These are phyloP conservation scores for Rafetus swinhoei DNA, from an alignment of 2,113 vertebrate species.

Conservation along the genomic window DNA sequence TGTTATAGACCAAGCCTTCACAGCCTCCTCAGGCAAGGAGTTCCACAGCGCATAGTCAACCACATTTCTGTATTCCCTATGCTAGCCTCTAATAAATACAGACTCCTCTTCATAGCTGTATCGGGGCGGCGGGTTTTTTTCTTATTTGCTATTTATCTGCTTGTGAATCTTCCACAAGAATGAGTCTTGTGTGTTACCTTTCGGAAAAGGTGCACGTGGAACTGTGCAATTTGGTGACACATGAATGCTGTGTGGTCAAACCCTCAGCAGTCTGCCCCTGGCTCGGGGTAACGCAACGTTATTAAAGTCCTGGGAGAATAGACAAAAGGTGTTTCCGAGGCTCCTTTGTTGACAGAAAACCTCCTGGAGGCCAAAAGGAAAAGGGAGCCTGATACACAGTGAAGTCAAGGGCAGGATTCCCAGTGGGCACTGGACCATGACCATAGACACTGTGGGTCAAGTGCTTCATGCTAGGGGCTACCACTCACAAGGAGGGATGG, in stretches of 20 bases:
- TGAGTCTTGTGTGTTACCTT: background rate
- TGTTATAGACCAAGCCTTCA: no score
- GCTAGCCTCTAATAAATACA: background rate
- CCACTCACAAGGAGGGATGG: background rate
- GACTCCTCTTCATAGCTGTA: background rate
- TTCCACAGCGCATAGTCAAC: background rate
- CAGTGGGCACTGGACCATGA: background rate
- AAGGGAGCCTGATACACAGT: background rate
- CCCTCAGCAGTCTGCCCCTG: background rate
- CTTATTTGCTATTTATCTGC: background rate
- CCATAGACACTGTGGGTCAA: background rate
- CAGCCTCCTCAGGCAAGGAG: no score
- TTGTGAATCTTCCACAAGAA: background rate
- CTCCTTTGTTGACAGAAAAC: background rate
- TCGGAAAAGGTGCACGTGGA: background rate
- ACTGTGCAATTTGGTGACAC: background rate
- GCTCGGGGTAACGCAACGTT: background rate
- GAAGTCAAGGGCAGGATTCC: background rate
- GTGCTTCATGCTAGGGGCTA: background rate
- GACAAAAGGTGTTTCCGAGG: background rate
- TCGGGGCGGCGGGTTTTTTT: background rate
- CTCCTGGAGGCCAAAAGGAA: background rate
- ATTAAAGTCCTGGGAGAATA: background rate
- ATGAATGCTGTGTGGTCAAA: background rate
- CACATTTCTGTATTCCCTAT: background rate